Percentiles rank a stretch among this genome's conserved stretches.
phyloP scores from a whole-genome alignment of 2,113 vertebrate genomes.

The Prionailurus viverrinus region DNA sequence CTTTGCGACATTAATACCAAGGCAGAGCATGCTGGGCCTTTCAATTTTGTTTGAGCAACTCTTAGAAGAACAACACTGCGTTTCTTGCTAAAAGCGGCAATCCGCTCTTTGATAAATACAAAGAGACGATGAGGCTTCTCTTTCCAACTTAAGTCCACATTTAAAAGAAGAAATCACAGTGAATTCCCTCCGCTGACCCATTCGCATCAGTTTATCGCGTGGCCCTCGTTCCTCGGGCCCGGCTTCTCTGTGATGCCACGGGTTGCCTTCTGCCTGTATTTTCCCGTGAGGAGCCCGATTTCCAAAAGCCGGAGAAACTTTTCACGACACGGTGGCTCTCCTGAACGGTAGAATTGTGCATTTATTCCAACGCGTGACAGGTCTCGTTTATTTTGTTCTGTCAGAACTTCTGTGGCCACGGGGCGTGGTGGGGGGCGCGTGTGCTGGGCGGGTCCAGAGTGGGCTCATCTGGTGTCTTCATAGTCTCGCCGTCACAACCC shows the following conservation, averaged over 20 bases:
- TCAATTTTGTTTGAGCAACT: not conserved
- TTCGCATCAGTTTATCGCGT: not conserved
- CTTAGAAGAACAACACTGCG: not conserved
- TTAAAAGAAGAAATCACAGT: not conserved
- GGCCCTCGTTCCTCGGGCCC: not conserved
- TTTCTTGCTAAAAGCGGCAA: not conserved
- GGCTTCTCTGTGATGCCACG: not conserved
- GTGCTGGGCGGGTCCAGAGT: too few relatives aligned
- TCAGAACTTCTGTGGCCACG: not conserved
- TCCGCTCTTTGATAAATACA: not conserved
- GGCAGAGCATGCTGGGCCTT: not conserved
- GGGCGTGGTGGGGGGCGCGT: rapidly evolving
- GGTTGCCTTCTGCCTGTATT: not conserved
- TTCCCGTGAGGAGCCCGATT: not conserved
- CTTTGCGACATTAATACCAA: not conserved
- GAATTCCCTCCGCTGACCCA: not conserved
- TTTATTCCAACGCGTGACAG: not conserved
- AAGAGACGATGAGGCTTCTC: too few relatives aligned
- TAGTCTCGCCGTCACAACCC: too few relatives aligned
- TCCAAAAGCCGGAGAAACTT: not conserved
- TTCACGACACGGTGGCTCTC: too few relatives aligned
- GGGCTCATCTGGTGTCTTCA: not conserved
- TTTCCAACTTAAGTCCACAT: not conserved
- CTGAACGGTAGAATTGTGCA: rapidly evolving
- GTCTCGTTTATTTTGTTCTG: not conserved